Base-by-base conservation (phyloP, 2,888 invertebrate genomes). In the Apantesis nais region DNA sequence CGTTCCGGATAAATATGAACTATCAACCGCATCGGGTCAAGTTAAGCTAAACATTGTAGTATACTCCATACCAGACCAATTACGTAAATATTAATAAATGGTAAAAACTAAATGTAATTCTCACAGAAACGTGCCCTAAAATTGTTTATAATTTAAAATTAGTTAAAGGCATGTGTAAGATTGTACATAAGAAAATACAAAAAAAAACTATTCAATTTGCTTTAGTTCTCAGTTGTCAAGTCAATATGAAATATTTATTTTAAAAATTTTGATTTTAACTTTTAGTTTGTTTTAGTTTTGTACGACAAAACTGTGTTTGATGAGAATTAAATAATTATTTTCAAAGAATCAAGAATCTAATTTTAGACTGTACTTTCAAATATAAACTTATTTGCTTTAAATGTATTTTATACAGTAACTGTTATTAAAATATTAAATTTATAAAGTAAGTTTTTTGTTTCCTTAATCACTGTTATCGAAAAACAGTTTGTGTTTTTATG, bases 21-120 rank as follows among this genome's bases (percentile, higher is more conserved):
- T 67, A 67, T 62, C 52, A 52, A 67, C 67, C 37, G 62, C 67
- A 67, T 67, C 61, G 61, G 67, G 52, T 67, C 67, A 12, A 62
- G 37, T 48, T 34, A 34, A 37, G 67, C 67, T 61, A 37, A 67
- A 67, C 62, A 62, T 62, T 62, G 48, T 62, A 37, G 62, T 34
- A 19, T n/a, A 62, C 62, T 67, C 25, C n/a, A 67, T 67, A 62
- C n/a, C 37, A 11, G 62, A 37, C n/a, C 34, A 19, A n/a, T n/a
- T n/a, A n/a, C n/a, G n/a, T n/a, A n/a, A n/a, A n/a, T n/a, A n/a
- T n/a, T n/a, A n/a, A n/a, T 52, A 67, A 67, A 44, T 29, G 25
- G 3, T 63, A 29, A n/a, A 34, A 34, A 25, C 16, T 48, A 29
- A 29, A 58, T 25, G 12, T 58, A 25, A 12, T 55, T 55, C 29